Evolutionary conservation across 2,797 vertebrate species (phyloP).

Genomic region (Lagorchestes hirsutus): DNA sequence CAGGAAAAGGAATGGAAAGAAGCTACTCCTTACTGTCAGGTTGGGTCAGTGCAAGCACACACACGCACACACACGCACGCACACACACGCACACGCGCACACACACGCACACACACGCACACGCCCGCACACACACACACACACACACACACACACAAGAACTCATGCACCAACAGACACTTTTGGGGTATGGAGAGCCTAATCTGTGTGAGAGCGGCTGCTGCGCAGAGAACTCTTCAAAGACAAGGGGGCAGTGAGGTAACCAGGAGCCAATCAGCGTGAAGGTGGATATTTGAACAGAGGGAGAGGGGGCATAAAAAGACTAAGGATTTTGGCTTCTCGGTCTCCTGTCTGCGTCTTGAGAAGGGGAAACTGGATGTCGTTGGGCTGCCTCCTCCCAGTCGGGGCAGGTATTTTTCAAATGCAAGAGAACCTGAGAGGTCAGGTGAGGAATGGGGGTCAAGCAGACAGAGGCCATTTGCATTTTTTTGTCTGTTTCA

Average conservation of each 20-base stretch:
- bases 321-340: constrained; percentile 11
- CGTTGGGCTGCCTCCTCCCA: constrained; percentile 15
- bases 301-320: constrained; percentile 38
- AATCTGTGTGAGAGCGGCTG: constrained; percentile 21
- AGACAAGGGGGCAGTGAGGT: constrained; percentile 47
- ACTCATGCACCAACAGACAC: neutral
- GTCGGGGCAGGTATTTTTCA: constrained; percentile 38
- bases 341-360: neutral
- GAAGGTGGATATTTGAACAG: constrained; percentile 42
- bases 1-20: constrained; percentile 44
- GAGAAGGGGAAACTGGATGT: neutral
- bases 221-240: constrained; percentile 54
- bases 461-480: constrained; percentile 14
- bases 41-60: constrained; percentile 46
- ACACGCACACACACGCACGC: neutral
- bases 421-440: constrained; percentile 38
- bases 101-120: neutral
- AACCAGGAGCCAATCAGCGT: constrained; percentile 59
- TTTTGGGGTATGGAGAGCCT: constrained; percentile 24
- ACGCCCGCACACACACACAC: neutral
- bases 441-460: constrained; percentile 57
- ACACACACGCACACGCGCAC: neutral
- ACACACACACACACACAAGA: neutral
- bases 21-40: constrained; percentile 20
- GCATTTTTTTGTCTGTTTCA: constrained; percentile 17